Evolutionary conservation across 23 tunicate species (phyloP), one percentile per base, ranked within the genome.

Genomic region (Phallusia fumigata): DNA sequence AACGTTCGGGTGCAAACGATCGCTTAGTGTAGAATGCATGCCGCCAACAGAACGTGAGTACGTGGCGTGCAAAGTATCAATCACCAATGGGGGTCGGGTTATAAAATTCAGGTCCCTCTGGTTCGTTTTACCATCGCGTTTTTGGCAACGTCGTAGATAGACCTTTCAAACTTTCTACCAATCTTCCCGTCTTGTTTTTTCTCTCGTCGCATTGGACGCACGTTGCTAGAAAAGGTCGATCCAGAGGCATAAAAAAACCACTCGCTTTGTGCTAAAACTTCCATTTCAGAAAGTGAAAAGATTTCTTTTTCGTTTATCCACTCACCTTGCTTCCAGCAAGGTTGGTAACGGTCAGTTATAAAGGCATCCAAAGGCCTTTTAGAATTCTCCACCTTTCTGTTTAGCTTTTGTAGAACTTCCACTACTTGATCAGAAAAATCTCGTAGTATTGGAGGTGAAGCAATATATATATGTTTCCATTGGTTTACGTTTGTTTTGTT

Each of bases 191-290:
- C 30, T 35, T 24, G 36, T 10, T 22, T 21, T 28, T 18, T 51
- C 24, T 52, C n/a, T 10, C 35, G 3, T 53, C 88, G 50, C 35
- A 32, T 33, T 35, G 81, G 88, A 6, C 65, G 78, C 10, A 85
- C 72, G 47, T 79, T 85, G 26, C 78, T 79, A 0, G 89, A 85
- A 82, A 82, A 85, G 12, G 89, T 85, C 0, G 89, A 85, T 8
- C 83, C 78, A 31, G 76, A 16, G 40, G 89, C 80, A 35, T 30
- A 65, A 36, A 85, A 85, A 64, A 85, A 85, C 79, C 79, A 79
- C 3, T 65, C 45, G 30, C 89, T 65, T 12, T 78, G 21, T 11
- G 28, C 22, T 83, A 85, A 78, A 19, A 85, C 24, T 79, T 85
- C 89, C 89, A 85, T 85, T 49, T 85, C 89, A 32, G 32, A 36